Percentiles rank a stretch among this genome's conserved stretches.
These are phyloP conservation scores for Galeopsomyia nigrocyanea DNA, from an alignment of 2,888 invertebrate species.

Conservation along the genomic window DNA sequence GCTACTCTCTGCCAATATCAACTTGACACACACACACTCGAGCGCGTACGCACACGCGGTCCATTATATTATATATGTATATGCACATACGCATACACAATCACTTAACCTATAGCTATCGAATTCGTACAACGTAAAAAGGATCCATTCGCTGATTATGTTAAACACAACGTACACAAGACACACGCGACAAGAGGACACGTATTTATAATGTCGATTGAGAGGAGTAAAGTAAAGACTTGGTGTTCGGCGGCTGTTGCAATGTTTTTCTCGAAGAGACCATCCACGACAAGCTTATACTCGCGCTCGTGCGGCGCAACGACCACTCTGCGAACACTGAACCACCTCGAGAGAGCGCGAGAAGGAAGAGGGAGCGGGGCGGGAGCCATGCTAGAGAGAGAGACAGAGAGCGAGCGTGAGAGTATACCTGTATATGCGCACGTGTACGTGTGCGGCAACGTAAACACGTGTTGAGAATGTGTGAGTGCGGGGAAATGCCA, in stretches of 20 bases:
- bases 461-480: no score
- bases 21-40: neutral
- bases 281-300: neutral
- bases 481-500: no score
- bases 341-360: neutral
- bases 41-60: no score
- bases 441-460: no score
- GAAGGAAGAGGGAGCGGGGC: neutral
- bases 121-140: no score
- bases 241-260: no score
- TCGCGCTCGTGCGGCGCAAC: constrained; percentile 32
- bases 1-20: neutral
- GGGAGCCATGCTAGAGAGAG: neutral
- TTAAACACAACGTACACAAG: no score
- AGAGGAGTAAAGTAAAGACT: neutral
- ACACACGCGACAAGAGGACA: neutral
- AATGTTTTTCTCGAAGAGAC: no score
- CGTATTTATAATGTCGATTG: neutral
- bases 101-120: no score
- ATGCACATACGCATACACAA: neutral
- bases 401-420: neutral
- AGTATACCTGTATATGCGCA: neutral
- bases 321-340: constrained; percentile 11
- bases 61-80: neutral
- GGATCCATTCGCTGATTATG: no score